Base-by-base conservation (phyloP, 2,888 invertebrate genomes). In the Pandemis corylana region DNA sequence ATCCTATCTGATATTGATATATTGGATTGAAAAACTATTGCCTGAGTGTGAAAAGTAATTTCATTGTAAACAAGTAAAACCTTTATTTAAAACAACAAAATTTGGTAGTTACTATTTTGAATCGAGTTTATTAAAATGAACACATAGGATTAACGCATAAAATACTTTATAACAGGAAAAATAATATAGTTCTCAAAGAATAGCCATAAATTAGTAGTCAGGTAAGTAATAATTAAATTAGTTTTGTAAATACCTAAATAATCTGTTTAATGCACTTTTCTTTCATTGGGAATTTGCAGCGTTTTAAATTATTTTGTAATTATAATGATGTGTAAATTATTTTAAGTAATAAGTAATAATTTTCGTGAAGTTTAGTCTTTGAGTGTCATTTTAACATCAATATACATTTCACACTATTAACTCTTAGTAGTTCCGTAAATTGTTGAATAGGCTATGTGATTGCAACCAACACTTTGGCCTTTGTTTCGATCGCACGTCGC, bases 401-500 rank as follows among this genome's bases (percentile, higher is more conserved):
- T 62, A 20, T 36, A 20, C 53, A 64, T 53, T 44, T 28, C 46
- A 72, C 41, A 64, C 28, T 65, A 72, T 28, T 49, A 67, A 5
- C 10, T 56, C 53, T 82, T 83, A 83, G 81, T 85, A 83, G 79
- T 82, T 90, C 82, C 78, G 78, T 79, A 85, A 84, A 84, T 83
- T 86, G 85, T 84, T 89, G 89, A 91, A 92, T 92, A 91, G 89
- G 84, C 88, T 84, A 82, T 89, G 87, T 90, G 90, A 92, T 92
- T 92, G 90, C 90, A 88, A 87, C 88, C 87, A 90, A 89, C 91
- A 89, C 90, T 91, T 88, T 87, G 86, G 85, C 87, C 90, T 91
- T 92, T 92, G 92, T 93, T 92, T 89, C 84, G 85, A 85, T 82
- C 85, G 84, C 89, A 88, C 89, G 88, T 89, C 87, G 85, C 82